Evolutionary conservation across 2,113 vertebrate genomes (phyloP).

Genomic region (Cichladusa arquata): DNA sequence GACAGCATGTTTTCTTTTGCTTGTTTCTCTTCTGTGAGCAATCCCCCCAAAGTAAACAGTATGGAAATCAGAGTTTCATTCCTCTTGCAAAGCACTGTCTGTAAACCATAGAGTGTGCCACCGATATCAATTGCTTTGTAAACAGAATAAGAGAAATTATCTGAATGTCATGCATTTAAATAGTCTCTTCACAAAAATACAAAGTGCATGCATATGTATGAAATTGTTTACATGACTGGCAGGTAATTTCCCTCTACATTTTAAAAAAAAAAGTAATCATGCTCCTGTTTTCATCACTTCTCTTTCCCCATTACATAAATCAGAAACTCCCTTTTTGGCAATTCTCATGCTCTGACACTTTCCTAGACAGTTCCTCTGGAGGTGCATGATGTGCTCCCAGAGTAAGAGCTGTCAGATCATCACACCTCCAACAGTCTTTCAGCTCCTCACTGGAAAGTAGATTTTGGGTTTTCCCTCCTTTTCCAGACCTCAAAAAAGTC

Average conservation of each 20-base stretch:
- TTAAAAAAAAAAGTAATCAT: not conserved
- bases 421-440: not conserved
- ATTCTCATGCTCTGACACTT: not conserved
- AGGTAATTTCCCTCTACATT: not conserved
- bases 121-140: not conserved
- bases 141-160: not conserved
- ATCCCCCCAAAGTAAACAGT: not conserved
- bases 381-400: not conserved
- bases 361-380: not conserved
- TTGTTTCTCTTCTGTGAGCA: not conserved
- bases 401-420: not conserved
- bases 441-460: not conserved
- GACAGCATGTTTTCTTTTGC: not conserved
- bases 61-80: not conserved
- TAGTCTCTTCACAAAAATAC: not conserved
- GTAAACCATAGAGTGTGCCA: not conserved
- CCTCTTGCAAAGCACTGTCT: not conserved
- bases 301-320: not conserved
- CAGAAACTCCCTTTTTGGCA: not conserved
- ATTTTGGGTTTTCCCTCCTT: not conserved
- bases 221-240: not conserved
- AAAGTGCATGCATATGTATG: not conserved
- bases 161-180: not conserved
- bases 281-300: not conserved
- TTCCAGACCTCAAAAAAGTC: not conserved